Percentiles rank a stretch among this genome's conserved stretches.
Evolutionary conservation across 1,140 invertebrate genomes (phyloP).

Genomic region (Drosophila ohnishii): DNA sequence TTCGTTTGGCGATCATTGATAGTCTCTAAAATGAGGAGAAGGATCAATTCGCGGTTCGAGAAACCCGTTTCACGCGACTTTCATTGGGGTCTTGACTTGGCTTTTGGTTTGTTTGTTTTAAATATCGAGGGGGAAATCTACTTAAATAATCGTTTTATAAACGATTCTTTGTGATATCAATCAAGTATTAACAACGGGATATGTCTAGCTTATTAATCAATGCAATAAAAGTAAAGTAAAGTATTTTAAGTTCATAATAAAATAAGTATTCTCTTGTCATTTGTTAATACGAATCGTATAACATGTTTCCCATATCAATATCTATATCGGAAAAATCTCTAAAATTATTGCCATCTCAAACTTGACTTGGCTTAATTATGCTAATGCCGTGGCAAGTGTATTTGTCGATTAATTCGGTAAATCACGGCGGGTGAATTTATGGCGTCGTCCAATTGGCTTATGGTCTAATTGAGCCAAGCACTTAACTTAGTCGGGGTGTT

Average conservation of each 20-base stretch:
- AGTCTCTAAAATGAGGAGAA: constrained; percentile 18
- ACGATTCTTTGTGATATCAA: background rate
- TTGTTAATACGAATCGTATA: too few relatives aligned
- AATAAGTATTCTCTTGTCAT: too few relatives aligned
- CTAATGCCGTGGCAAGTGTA: constrained; percentile 63
- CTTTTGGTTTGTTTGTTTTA: background rate
- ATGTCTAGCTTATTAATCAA: too few relatives aligned
- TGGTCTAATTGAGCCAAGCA: constrained; percentile 53
- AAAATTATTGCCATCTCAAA: constrained; percentile 3
- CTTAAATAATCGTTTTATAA: background rate
- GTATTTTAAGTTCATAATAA: background rate
- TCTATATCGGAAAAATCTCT: background rate
- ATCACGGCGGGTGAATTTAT: constrained; percentile 35
- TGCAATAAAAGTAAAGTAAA: too few relatives aligned
- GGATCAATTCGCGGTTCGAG: constrained; percentile 59
- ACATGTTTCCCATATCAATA: too few relatives aligned
- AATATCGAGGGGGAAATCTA: background rate
- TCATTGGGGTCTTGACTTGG: background rate
- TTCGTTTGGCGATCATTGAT: constrained; percentile 50
- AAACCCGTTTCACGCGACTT: constrained; percentile 42
- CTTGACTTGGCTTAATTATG: constrained; percentile 65
- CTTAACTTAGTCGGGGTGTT: constrained; percentile 40
- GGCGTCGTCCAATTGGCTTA: constrained; percentile 48
- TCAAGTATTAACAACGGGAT: too few relatives aligned
- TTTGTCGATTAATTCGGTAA: constrained; percentile 48